A percentile compares a stretch with the other conserved stretches of the same genome.
These are phyloP conservation scores for Capricornis sumatraensis DNA, from an alignment of 2,113 vertebrate genomes.

Conservation along the genomic window DNA sequence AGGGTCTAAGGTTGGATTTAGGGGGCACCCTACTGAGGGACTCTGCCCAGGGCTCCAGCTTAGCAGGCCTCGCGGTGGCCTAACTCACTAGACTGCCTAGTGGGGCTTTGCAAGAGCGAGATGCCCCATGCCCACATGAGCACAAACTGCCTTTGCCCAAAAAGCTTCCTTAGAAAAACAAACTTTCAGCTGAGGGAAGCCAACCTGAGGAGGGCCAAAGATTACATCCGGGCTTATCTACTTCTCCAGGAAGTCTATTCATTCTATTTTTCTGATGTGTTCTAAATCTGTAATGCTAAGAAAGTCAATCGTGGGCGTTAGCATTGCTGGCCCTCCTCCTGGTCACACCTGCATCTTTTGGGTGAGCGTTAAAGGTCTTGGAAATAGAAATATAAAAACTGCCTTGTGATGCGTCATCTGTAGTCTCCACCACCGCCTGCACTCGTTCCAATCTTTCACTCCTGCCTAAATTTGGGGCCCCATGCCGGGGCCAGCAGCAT, in stretches of 20 bases:
- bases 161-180: background rate
- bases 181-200: background rate
- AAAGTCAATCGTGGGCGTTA: background rate
- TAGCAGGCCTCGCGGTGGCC: background rate
- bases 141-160: background rate
- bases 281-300: background rate
- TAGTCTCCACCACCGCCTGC: background rate
- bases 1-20: background rate
- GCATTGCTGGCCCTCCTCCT: background rate
- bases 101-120: background rate
- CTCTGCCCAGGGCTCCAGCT: background rate
- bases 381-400: background rate
- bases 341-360: background rate
- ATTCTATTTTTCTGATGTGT: background rate
- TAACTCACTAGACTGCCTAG: background rate
- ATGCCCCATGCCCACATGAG: rapidly evolving
- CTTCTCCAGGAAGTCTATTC: background rate
- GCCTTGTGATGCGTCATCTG: background rate
- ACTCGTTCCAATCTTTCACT: background rate
- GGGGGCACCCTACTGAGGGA: background rate
- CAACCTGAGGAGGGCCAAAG: rapidly evolving
- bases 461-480: background rate
- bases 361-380: background rate
- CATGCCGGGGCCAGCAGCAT: background rate
- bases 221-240: background rate